Conservation (phyloP, 2,113 vertebrate genomes). For the Hyla sarda region DNA sequence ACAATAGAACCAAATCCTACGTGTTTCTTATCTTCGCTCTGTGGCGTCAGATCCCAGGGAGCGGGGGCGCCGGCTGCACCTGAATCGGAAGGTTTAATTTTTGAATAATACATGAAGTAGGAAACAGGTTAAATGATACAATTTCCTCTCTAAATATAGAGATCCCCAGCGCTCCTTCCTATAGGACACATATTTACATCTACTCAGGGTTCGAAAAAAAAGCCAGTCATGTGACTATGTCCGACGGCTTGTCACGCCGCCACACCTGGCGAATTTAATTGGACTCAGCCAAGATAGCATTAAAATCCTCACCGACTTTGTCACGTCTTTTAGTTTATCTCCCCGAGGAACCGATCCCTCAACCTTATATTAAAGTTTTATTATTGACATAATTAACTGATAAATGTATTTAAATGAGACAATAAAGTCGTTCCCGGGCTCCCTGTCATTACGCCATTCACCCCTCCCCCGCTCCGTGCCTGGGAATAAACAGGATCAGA, state of each 20-base stretch:
- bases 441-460: slow-evolving; percentile 45
- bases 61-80: neutral
- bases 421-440: slow-evolving; percentile 39
- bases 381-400: slow-evolving; percentile 60
- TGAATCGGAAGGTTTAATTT: slow-evolving; percentile 15
- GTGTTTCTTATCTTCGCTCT: neutral
- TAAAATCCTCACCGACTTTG: slow-evolving; percentile 55
- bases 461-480: neutral
- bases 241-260: slow-evolving; percentile 30
- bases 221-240: neutral
- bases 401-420: slow-evolving; percentile 59
- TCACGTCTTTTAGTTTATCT: slow-evolving; percentile 53
- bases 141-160: slow-evolving; percentile 17
- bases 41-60: neutral
- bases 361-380: slow-evolving; percentile 57
- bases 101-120: slow-evolving; percentile 20
- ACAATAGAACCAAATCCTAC: neutral
- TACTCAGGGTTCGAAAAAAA: slow-evolving; percentile 16
- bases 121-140: slow-evolving; percentile 24
- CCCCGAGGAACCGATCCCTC: slow-evolving; percentile 51
- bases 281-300: slow-evolving; percentile 44
- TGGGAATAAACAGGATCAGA: neutral
- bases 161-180: neutral
- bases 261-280: slow-evolving; percentile 47
- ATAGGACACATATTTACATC: slow-evolving; percentile 21